Evolutionary conservation across 1,140 invertebrate species (phyloP), one percentile per base, ranked within the genome.

Genomic region (Idris sp.): DNA sequence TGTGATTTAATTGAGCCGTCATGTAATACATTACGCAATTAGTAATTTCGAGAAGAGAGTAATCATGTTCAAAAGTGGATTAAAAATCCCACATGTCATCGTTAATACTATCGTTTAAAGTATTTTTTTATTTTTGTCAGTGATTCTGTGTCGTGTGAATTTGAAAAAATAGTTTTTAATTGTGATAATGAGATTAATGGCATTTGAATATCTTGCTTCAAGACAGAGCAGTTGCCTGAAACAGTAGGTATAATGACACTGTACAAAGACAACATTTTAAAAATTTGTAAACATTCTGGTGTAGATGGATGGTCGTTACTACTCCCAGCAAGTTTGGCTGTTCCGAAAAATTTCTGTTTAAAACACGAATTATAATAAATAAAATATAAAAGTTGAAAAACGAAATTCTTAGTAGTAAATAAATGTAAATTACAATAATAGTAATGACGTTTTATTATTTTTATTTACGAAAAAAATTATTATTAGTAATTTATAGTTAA

Each of bases 321-420:
- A 53, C 61, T 31, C 28, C 46, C 61, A 30, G 38, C 49, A 54
- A 46, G 22, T 54, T 49, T 35, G 4, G 40, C 40, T 8, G 48
- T 46, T n/a, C 49, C 61, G 18, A 65, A 65, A 54, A 65, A 65
- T 16, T 51, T 36, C 61, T 35, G 19, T 25, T 19, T 8, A 33
- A 11, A 36, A 25, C n/a, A 51, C 14, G 4, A 35, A 36, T 31
- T 25, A 14, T 8, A 35, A 49, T 7, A 33, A 16, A 19, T 10
- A 33, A 11, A 49, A 16, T 48, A 31, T 31, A 58, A 44, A 33
- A 8, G 26, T 28, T 11, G n/a, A n/a, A n/a, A n/a, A n/a, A n/a
- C n/a, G n/a, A n/a, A n/a, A n/a, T n/a, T n/a, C n/a, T n/a, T n/a
- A n/a, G n/a, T n/a, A n/a, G n/a, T n/a, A n/a, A n/a, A n/a, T n/a